Percentiles rank a stretch among this genome's conserved stretches.
These are phyloP conservation scores for Coranthus polyacanthus DNA, from an alignment of 2,797 vertebrate genomes.

Conservation along the genomic window DNA sequence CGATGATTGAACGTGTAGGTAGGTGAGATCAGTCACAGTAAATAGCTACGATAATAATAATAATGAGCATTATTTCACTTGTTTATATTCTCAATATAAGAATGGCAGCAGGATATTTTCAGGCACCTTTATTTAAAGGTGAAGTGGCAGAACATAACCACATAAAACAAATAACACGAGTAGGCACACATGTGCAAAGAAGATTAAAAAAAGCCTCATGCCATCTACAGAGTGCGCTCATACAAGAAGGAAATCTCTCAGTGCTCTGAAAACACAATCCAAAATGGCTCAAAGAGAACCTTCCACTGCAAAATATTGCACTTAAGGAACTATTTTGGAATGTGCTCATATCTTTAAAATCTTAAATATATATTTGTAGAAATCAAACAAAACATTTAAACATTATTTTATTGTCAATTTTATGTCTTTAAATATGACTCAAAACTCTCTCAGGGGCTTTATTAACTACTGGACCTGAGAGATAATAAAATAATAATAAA, in stretches of 20 bases:
- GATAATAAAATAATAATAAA: slow-evolving; percentile 57
- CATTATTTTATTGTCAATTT: slow-evolving; percentile 39
- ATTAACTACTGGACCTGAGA: slow-evolving; percentile 75
- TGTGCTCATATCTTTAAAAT: slow-evolving; percentile 67
- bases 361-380: slow-evolving; percentile 75
- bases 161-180: slow-evolving; percentile 86
- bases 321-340: slow-evolving; percentile 80
- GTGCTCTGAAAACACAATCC: slow-evolving; percentile 81
- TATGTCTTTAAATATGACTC: slow-evolving; percentile 74
- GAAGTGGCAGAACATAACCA: slow-evolving; percentile 86
- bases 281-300: slow-evolving; percentile 70
- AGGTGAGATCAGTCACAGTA: too few species aligned
- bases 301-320: slow-evolving; percentile 88
- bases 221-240: slow-evolving; percentile 83
- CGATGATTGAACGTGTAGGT: too few species aligned
- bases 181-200: slow-evolving; percentile 87
- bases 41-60: too few species aligned
- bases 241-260: slow-evolving; percentile 74
- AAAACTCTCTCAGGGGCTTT: slow-evolving; percentile 57
- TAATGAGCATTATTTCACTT: too few species aligned
- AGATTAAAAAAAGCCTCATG: slow-evolving; percentile 78
- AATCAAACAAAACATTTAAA: slow-evolving; percentile 60
- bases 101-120: slow-evolving; percentile 55
- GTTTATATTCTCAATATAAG: background rate
- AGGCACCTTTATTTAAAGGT: slow-evolving; percentile 93